A percentile compares a stretch with the other conserved stretches of the same genome.
Evolutionary conservation across 2,797 vertebrate genomes (phyloP).

Genomic region (Semaprochilodus insignis): DNA sequence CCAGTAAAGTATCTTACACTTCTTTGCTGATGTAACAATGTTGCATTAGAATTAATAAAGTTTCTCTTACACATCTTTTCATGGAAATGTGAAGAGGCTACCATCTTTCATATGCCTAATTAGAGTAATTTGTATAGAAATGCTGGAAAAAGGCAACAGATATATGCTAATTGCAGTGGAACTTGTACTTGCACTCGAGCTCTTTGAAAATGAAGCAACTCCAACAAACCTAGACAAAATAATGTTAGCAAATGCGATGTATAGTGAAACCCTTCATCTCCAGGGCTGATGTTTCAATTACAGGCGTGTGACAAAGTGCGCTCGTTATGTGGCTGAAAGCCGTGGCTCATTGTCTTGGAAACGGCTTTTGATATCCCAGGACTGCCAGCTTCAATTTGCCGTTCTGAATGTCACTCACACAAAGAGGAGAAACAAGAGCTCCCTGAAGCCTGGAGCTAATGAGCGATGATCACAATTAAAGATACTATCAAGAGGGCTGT

Average conservation of each 20-base stretch:
- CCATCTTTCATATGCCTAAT: conserved; percentile 15
- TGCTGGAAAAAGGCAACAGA: neutral
- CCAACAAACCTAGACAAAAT: conserved; percentile 23
- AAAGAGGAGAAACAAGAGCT: conserved; percentile 34
- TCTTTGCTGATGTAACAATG: conserved; percentile 14
- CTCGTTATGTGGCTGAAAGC: conserved; percentile 50
- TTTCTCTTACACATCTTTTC: conserved; percentile 30
- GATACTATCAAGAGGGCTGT: conserved; percentile 47
- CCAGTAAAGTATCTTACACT: neutral
- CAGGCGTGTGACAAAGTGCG: conserved; percentile 52
- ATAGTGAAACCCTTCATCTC: conserved; percentile 32
- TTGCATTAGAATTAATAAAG: conserved; percentile 34
- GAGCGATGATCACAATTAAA: conserved; percentile 62
- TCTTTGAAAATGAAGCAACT: conserved; percentile 8
- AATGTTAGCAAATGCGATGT: conserved; percentile 24
- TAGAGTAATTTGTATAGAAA: conserved; percentile 27
- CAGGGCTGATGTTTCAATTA: conserved; percentile 56
- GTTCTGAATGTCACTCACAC: conserved; percentile 56
- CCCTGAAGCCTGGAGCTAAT: conserved; percentile 53
- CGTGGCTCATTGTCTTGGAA: conserved; percentile 55
- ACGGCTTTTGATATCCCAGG: conserved; percentile 52
- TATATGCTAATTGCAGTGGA: conserved; percentile 26
- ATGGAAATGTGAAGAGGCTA: conserved; percentile 1
- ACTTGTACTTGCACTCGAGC: conserved; percentile 21
- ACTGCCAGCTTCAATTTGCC: conserved; percentile 57